Percentiles rank a stretch among this genome's conserved stretches.
These are phyloP conservation scores for Thermophis baileyi DNA, from an alignment of 2,113 vertebrate genomes.

Conservation along the genomic window DNA sequence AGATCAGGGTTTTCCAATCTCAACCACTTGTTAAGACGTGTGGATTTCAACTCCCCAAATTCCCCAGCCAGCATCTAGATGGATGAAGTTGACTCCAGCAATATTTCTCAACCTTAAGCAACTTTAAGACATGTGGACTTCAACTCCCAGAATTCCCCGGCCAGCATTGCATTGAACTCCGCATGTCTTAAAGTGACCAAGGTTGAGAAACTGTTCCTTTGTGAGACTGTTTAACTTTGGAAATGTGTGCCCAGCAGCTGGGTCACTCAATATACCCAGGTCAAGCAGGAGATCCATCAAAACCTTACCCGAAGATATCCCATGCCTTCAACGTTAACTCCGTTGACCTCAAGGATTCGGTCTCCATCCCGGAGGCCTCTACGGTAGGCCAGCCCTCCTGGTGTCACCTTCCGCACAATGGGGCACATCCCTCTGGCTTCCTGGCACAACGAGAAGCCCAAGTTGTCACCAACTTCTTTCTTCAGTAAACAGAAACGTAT, in stretches of 20 bases:
- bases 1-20: background rate
- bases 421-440: constrained; percentile 71
- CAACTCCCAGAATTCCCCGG: background rate
- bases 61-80: background rate
- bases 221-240: background rate
- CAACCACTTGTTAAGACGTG: background rate
- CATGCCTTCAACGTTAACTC: constrained; percentile 68
- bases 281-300: background rate
- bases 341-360: constrained; percentile 84
- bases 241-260: background rate
- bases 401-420: constrained; percentile 72
- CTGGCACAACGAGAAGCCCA: constrained; percentile 78
- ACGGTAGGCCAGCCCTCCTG: constrained; percentile 71
- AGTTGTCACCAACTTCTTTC: constrained; percentile 66
- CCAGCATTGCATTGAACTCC: background rate
- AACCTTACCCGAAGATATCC: constrained; percentile 73
- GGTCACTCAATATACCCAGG: background rate
- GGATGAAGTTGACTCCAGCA: background rate
- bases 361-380: constrained; percentile 82
- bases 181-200: background rate
- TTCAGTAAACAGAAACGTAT: constrained; percentile 81
- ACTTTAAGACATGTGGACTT: background rate
- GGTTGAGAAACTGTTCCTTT: background rate
- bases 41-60: background rate
- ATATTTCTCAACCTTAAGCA: background rate